These are phyloP conservation scores for Limosa lapponica DNA, from an alignment of 2,797 vertebrate species.

Conservation along the genomic window DNA sequence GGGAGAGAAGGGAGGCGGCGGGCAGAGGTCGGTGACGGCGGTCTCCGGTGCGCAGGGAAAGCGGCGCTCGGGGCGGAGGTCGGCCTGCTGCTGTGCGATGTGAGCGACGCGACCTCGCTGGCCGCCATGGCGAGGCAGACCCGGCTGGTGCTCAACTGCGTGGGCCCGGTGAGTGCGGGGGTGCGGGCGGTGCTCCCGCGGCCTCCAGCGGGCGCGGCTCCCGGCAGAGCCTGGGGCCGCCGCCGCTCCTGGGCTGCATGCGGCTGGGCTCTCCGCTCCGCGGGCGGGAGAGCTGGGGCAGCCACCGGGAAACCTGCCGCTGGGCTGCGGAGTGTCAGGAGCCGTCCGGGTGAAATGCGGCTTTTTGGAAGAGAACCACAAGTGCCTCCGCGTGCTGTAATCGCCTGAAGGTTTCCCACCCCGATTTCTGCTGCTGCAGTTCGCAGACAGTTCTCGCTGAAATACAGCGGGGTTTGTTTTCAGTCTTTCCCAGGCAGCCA, in stretches of 20 bases:
- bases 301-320: not conserved
- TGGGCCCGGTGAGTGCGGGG: constrained; percentile 90
- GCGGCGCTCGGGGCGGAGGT: constrained; percentile 86
- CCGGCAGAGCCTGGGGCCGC: too few relatives aligned
- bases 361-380: rapidly evolving
- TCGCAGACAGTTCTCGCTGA: rapidly evolving
- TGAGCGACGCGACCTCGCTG: constrained; percentile 86
- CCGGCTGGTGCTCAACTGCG: constrained; percentile 92
- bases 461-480: not conserved
- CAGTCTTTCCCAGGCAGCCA: not conserved
- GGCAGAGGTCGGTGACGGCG: not conserved
- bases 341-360: rapidly evolving
- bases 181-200: not conserved
- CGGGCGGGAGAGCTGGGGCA: not conserved
- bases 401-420: rapidly evolving
- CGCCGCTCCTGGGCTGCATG: not conserved
- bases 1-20: not conserved
- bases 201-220: too few relatives aligned
- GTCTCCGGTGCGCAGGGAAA: constrained; percentile 81
- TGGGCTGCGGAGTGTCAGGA: rapidly evolving
- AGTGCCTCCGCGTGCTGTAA: rapidly evolving
- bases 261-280: not conserved
- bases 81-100: constrained; percentile 90
- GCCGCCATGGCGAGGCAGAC: constrained; percentile 92
- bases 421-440: rapidly evolving